phyloP scores from a whole-genome alignment of 2,888 invertebrate species.

The Keiferia lycopersicella region DNA sequence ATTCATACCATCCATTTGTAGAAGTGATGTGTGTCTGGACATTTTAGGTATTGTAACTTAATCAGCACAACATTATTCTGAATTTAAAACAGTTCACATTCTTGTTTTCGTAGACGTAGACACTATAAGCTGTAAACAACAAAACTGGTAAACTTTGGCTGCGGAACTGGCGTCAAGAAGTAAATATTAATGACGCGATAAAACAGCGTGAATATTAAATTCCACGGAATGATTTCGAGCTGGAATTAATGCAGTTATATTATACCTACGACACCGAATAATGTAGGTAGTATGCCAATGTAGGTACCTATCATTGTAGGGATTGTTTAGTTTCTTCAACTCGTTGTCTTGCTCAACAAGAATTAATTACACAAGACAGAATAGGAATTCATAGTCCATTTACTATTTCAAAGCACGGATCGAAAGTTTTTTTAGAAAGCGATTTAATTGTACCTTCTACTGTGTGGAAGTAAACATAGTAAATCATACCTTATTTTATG shows the following conservation, averaged over 20 bases:
- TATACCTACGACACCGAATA: not conserved
- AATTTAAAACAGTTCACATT: not conserved
- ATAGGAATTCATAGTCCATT: not conserved
- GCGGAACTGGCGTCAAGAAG: not conserved
- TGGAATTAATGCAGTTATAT: not conserved
- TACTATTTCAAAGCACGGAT: not conserved
- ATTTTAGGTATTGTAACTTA: not conserved
- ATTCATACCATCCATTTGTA: not conserved
- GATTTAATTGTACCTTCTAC: not conserved
- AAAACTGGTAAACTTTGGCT: not conserved
- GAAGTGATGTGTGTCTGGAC: slow-evolving; percentile 1
- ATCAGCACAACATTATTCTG: not conserved
- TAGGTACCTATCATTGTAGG: too few relatives aligned
- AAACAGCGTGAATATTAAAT: slow-evolving; percentile 1
- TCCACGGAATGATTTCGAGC: not conserved
- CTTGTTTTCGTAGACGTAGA: not conserved
- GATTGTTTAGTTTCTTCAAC: too few relatives aligned
- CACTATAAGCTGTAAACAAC: not conserved
- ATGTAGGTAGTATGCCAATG: too few relatives aligned
- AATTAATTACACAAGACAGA: not conserved
- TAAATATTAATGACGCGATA: not conserved
- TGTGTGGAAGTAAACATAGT: not conserved
- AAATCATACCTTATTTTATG: too few relatives aligned
- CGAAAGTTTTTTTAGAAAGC: slow-evolving; percentile 13
- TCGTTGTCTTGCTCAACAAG: too few relatives aligned